phyloP scores from a whole-genome alignment of 2,888 invertebrate genomes.

The Reticulitermes lucifugus region DNA sequence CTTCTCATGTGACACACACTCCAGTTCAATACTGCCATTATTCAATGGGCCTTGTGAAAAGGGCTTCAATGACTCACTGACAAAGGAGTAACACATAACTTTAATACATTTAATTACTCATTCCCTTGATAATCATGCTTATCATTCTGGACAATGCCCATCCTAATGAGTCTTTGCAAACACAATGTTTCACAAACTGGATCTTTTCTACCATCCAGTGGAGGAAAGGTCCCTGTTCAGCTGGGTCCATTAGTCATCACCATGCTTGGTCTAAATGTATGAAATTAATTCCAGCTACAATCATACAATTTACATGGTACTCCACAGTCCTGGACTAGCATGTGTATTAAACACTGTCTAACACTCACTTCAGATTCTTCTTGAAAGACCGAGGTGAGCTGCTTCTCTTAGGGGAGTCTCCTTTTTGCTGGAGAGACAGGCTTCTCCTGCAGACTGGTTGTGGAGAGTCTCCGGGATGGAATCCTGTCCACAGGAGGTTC shows the following conservation, averaged over 20 bases:
- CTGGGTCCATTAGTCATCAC: too few relatives aligned
- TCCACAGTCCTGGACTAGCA: too few relatives aligned
- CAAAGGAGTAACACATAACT: not conserved
- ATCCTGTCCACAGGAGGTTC: constrained; percentile 51
- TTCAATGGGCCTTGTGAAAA: not conserved
- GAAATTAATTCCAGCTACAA: too few relatives aligned
- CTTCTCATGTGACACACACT: constrained; percentile 1
- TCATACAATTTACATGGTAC: too few relatives aligned
- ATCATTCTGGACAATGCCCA: too few relatives aligned
- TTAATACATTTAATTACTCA: not conserved
- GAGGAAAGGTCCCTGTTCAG: too few relatives aligned
- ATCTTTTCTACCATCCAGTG: too few relatives aligned
- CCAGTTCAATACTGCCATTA: constrained; percentile 23
- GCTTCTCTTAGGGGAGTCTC: constrained; percentile 49
- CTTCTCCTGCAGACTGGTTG: constrained; percentile 47
- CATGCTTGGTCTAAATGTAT: too few relatives aligned
- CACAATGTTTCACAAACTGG: too few relatives aligned
- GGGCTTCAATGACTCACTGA: not conserved
- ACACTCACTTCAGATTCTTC: constrained; percentile 31
- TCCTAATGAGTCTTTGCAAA: too few relatives aligned
- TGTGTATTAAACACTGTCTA: too few relatives aligned
- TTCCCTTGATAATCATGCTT: too few relatives aligned
- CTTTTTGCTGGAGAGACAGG: constrained; percentile 43
- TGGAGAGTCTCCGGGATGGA: constrained; percentile 51
- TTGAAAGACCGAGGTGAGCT: constrained; percentile 28